A percentile compares a stretch with the other conserved stretches of the same genome.
Conservation (phyloP, 2,888 invertebrate genomes). For the Diarsia rubi region DNA sequence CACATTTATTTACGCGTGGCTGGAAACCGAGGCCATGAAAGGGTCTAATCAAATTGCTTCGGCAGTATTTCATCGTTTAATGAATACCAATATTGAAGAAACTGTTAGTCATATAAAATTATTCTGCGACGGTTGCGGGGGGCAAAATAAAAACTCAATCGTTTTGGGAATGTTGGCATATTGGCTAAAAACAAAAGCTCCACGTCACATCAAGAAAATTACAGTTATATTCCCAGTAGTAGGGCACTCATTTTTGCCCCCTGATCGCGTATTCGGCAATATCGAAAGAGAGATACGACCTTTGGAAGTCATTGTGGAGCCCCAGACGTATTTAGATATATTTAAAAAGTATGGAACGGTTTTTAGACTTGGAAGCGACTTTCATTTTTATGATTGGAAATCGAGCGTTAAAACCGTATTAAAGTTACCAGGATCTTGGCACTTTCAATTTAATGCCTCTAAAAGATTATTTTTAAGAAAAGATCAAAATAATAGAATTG, state of each 20-base stretch:
- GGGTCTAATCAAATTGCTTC: constrained; percentile 22
- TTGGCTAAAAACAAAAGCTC: background rate
- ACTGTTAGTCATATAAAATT: constrained; percentile 20
- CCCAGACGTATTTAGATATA: too few relatives aligned
- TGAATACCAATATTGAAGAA: constrained; percentile 24
- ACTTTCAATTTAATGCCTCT: background rate
- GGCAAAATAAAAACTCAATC: background rate
- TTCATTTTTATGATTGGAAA: constrained; percentile 1
- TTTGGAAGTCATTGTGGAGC: too few relatives aligned
- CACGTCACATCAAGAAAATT: background rate
- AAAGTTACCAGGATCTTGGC: constrained; percentile 1
- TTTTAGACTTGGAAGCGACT: background rate
- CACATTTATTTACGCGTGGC: constrained; percentile 22
- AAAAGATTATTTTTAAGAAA: background rate
- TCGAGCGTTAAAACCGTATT: background rate
- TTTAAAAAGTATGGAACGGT: too few relatives aligned
- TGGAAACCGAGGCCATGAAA: constrained; percentile 18
- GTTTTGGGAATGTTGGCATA: background rate
- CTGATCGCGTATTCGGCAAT: too few relatives aligned
- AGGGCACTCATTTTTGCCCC: background rate
- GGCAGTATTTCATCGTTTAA: constrained; percentile 7
- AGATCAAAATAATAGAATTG: background rate
- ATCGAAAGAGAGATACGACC: too few relatives aligned
- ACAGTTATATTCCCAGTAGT: background rate
- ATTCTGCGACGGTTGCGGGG: constrained; percentile 5